Evolutionary conservation across 2,888 invertebrate species (phyloP).

Genomic region (Plagodis dolabraria): DNA sequence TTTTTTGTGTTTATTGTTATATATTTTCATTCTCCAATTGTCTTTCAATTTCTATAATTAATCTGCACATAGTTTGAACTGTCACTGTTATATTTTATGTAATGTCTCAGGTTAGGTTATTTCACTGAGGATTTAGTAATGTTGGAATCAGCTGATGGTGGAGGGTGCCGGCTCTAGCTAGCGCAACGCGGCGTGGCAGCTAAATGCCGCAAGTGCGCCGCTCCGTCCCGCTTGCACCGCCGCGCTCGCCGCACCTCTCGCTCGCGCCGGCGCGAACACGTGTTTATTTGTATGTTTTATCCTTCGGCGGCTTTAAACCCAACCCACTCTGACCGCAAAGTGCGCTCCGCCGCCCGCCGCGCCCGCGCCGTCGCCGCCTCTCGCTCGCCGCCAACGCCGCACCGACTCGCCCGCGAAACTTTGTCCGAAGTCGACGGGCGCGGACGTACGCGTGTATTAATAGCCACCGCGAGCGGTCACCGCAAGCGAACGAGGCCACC

Average conservation of each 20-base stretch:
- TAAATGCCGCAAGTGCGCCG: conserved; percentile 79
- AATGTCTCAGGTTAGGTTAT: not conserved
- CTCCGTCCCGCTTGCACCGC: conserved; percentile 75
- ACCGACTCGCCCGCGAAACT: conserved; percentile 81
- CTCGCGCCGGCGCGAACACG: conserved; percentile 87
- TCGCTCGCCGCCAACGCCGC: conserved; percentile 72
- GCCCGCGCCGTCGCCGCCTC: conserved; percentile 81
- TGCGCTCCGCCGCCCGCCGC: conserved; percentile 85
- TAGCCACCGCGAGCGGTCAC: conserved; percentile 78
- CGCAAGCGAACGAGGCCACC: conserved; percentile 64
- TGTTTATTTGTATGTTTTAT: conserved; percentile 87
- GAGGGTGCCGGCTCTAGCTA: conserved; percentile 52
- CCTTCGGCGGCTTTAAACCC: conserved; percentile 88
- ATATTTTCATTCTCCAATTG: too few relatives aligned
- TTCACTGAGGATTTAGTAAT: conserved; percentile 4
- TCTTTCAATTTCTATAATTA: too few relatives aligned
- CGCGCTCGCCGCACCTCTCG: conserved; percentile 71
- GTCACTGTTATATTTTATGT: not conserved
- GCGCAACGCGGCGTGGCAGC: conserved; percentile 64
- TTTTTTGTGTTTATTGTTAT: too few relatives aligned
- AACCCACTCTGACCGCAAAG: conserved; percentile 88
- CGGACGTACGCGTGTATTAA: conserved; percentile 83
- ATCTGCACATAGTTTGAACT: not conserved
- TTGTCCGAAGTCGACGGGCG: conserved; percentile 83
- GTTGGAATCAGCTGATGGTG: conserved; percentile 20